Percentiles rank a stretch among this genome's conserved stretches.
phyloP scores from a whole-genome alignment of 2,888 invertebrate genomes.

The Pterostichus madidus region DNA sequence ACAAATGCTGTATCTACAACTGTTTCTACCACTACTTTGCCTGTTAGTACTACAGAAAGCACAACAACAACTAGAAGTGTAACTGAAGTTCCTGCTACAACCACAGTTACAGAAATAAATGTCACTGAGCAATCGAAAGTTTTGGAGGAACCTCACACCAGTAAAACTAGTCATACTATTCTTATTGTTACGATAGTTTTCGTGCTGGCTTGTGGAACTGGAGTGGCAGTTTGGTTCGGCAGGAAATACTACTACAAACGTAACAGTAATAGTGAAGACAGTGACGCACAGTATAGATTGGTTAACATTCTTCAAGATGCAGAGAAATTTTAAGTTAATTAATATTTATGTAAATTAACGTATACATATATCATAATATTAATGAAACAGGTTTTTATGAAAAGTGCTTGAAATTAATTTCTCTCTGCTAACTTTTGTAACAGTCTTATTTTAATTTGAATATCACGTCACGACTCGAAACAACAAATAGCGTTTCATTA shows the following conservation, averaged over 20 bases:
- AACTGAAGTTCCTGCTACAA: neutral
- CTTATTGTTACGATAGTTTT: slow-evolving; percentile 2
- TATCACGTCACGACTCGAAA: too few species aligned
- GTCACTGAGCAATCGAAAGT: neutral
- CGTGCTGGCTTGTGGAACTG: neutral
- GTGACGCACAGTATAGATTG: neutral
- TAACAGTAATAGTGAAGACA: neutral
- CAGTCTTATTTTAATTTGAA: too few species aligned
- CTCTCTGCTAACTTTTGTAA: too few species aligned
- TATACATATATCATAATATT: too few species aligned
- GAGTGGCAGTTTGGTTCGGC: slow-evolving; percentile 11
- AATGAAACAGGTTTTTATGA: too few species aligned
- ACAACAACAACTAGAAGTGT: too few species aligned
- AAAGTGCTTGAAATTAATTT: too few species aligned
- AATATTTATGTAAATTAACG: too few species aligned
- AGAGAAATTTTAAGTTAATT: too few species aligned
- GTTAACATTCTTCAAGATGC: neutral
- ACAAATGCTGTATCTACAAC: neutral
- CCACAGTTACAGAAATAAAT: neutral
- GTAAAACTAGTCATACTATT: neutral
- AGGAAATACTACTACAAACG: slow-evolving; percentile 24
- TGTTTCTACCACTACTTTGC: neutral
- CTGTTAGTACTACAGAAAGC: too few species aligned
- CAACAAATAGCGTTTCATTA: too few species aligned
- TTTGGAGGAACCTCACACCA: neutral